Percentiles rank a stretch among this genome's conserved stretches.
Conservation (phyloP, 2,797 vertebrate species). For the Acanthis flammea region DNA sequence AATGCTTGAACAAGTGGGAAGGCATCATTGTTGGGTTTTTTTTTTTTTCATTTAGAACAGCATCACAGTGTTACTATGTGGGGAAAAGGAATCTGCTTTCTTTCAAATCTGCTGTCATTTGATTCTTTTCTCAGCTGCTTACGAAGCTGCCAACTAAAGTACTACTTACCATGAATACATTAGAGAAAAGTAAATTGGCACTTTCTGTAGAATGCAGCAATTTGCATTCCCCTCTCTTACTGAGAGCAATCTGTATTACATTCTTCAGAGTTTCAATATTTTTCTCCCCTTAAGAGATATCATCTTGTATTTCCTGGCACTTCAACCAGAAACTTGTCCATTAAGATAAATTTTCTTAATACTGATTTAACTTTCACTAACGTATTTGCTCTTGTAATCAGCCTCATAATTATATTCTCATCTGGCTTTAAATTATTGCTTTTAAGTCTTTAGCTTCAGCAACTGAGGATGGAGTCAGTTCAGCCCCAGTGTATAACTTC, state of each 20-base stretch:
- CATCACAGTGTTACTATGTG: neutral
- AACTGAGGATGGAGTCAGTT: neutral
- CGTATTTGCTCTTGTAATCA: neutral
- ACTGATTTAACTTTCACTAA: neutral
- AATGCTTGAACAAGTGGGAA: neutral
- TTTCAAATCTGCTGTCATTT: neutral
- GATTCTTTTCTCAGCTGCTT: slow-evolving; percentile 7
- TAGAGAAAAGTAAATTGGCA: slow-evolving; percentile 22
- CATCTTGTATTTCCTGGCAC: slow-evolving; percentile 8
- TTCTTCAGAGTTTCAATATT: neutral
- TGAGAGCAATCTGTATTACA: neutral
- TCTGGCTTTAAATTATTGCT: slow-evolving; percentile 12
- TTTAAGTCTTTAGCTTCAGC: neutral
- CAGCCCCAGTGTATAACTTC: neutral
- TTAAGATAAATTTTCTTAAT: neutral
- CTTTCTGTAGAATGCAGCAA: slow-evolving; percentile 12
- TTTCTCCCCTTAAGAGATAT: neutral
- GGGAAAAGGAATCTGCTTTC: neutral
- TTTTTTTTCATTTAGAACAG: neutral
- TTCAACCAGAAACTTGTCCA: slow-evolving; percentile 26
- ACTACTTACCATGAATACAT: neutral
- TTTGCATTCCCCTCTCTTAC: slow-evolving; percentile 10
- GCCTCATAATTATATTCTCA: neutral
- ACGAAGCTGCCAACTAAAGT: neutral
- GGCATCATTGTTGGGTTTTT: neutral